These are phyloP conservation scores for Drosophila triauraria DNA, from an alignment of 1,140 invertebrate species.

Conservation along the genomic window DNA sequence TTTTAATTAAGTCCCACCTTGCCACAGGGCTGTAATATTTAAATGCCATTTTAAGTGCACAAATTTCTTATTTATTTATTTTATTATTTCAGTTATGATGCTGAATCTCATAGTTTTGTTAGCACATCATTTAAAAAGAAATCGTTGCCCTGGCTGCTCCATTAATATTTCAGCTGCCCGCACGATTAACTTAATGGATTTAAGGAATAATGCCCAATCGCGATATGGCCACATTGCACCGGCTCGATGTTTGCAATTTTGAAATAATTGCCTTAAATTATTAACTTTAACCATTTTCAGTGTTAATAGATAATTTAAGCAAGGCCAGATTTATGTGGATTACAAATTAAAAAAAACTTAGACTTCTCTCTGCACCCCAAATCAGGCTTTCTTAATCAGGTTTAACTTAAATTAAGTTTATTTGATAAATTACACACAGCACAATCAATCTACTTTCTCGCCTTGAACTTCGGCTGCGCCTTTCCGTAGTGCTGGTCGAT, in stretches of 20 bases:
- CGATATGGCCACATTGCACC: not conserved
- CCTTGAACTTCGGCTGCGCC: constrained; percentile 74
- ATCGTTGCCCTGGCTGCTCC: too few relatives aligned
- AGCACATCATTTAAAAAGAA: not conserved
- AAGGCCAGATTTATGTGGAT: too few relatives aligned
- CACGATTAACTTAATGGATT: not conserved
- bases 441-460: constrained; percentile 59
- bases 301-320: not conserved
- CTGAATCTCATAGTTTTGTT: not conserved
- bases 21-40: not conserved
- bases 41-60: not conserved
- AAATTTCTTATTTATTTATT: not conserved
- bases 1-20: too few relatives aligned
- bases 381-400: not conserved
- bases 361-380: not conserved
- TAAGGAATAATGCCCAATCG: not conserved
- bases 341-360: not conserved
- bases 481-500: constrained; percentile 82
- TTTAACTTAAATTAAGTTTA: constrained; percentile 10
- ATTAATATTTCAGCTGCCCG: too few relatives aligned
- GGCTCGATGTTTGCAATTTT: not conserved
- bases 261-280: not conserved
- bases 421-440: not conserved
- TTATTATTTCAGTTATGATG: not conserved
- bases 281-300: not conserved